Evolutionary conservation across 2,113 vertebrate genomes (phyloP).

Genomic region (Alethe castanea): DNA sequence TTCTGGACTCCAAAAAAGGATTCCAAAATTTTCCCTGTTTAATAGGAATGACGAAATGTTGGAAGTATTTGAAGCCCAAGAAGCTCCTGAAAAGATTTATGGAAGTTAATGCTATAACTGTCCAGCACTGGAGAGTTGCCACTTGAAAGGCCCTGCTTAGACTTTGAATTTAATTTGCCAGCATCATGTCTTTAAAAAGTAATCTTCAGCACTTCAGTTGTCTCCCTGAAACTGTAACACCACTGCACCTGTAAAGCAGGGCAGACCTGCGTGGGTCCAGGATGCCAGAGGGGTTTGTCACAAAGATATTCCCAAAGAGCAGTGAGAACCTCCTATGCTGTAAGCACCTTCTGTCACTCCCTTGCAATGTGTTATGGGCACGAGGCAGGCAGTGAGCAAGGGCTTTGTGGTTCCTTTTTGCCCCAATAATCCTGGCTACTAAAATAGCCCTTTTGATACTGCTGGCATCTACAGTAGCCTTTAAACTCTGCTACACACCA

Average conservation of each 20-base stretch:
- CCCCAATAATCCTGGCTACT: background rate
- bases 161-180: conserved; percentile 23
- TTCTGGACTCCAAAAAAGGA: background rate
- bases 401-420: conserved; percentile 25
- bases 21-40: conserved; percentile 10
- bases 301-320: background rate
- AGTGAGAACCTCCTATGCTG: background rate
- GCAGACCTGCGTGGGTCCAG: fast-evolving
- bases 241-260: background rate
- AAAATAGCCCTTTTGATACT: conserved; percentile 21
- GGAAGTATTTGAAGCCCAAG: conserved; percentile 44
- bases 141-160: conserved; percentile 27
- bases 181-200: conserved; percentile 30
- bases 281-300: background rate
- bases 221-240: background rate
- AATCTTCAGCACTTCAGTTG: background rate
- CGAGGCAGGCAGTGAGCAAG: background rate
- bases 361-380: background rate
- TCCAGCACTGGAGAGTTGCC: conserved; percentile 23
- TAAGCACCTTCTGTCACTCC: background rate
- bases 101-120: conserved; percentile 46
- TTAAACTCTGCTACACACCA: background rate
- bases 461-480: background rate
- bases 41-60: conserved; percentile 1
- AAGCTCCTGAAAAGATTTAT: conserved; percentile 62